Evolutionary conservation across 1,140 invertebrate species (phyloP).

Genomic region (Penaeus indicus): DNA sequence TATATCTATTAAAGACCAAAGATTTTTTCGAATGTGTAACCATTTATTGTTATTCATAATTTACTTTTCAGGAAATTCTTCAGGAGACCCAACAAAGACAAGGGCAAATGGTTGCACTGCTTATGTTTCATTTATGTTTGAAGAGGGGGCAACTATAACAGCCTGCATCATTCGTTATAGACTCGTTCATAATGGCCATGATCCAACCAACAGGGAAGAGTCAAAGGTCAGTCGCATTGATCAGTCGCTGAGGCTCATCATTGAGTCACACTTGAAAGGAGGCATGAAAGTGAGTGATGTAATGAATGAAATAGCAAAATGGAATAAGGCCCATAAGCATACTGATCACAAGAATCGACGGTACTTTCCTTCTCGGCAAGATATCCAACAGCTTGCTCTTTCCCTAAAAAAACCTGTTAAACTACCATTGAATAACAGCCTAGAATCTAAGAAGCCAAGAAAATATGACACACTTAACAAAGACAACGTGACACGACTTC

Average conservation of each 20-base stretch:
- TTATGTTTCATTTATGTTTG: conserved; percentile 55
- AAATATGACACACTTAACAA: conserved; percentile 42
- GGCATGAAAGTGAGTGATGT: conserved; percentile 47
- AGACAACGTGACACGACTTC: conserved; percentile 12
- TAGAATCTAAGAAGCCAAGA: neutral
- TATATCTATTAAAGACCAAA: neutral
- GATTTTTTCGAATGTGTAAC: neutral
- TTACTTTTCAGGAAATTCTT: conserved; percentile 40
- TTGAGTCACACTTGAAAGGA: conserved; percentile 21
- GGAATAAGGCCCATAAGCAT: conserved; percentile 50
- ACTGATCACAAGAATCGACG: conserved; percentile 49
- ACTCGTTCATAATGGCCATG: conserved; percentile 49
- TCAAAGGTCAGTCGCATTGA: conserved; percentile 55
- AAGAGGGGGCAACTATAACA: conserved; percentile 55
- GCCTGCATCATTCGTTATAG: conserved; percentile 45
- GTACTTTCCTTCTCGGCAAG: conserved; percentile 47
- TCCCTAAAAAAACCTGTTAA: conserved; percentile 1
- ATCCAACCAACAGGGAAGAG: conserved; percentile 57
- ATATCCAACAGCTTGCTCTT: conserved; percentile 48
- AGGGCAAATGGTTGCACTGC: conserved; percentile 56
- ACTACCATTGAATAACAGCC: neutral
- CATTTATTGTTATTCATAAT: neutral
- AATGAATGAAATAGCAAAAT: conserved; percentile 48
- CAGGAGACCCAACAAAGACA: conserved; percentile 56
- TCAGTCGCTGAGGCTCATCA: conserved; percentile 28